Conservation (phyloP, 1,140 invertebrate genomes). For the Bradynema listronoti region DNA sequence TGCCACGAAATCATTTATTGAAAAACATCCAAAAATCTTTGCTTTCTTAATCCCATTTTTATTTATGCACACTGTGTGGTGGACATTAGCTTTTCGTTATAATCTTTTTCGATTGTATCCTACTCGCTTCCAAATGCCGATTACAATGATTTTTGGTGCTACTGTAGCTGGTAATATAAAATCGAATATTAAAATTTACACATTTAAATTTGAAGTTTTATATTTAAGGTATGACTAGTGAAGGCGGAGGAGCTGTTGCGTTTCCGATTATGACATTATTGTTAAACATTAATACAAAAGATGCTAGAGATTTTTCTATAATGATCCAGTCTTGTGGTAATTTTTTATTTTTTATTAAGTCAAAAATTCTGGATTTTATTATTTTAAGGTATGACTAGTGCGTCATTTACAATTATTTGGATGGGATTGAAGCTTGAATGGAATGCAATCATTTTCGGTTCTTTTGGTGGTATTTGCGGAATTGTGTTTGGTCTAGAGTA, state of each 20-base stretch:
- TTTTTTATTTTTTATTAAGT: too few relatives aligned
- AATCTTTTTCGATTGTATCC: conserved; percentile 38
- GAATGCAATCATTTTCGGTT: too few relatives aligned
- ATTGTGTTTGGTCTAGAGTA: too few relatives aligned
- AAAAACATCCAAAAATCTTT: too few relatives aligned
- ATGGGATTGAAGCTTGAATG: too few relatives aligned
- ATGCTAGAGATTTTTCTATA: conserved; percentile 49
- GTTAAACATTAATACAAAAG: conserved; percentile 28
- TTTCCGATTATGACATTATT: conserved; percentile 54
- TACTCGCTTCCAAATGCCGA: conserved; percentile 39
- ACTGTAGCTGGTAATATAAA: conserved; percentile 16
- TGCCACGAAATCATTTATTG: too few relatives aligned
- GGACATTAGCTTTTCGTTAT: conserved; percentile 41
- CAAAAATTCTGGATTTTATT: too few relatives aligned
- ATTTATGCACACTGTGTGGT: conserved; percentile 9
- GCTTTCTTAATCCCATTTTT: not conserved
- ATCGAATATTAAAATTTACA: not conserved
- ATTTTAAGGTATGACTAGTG: too few relatives aligned
- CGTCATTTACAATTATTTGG: too few relatives aligned
- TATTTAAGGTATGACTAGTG: conserved; percentile 41
- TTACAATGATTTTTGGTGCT: conserved; percentile 46
- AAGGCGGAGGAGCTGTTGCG: conserved; percentile 51
- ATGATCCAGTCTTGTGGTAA: conserved; percentile 45
- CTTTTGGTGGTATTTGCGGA: too few relatives aligned
- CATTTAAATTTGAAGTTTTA: not conserved